phyloP scores from a whole-genome alignment of 2,888 invertebrate genomes.

The Drosophila pullipes region DNA sequence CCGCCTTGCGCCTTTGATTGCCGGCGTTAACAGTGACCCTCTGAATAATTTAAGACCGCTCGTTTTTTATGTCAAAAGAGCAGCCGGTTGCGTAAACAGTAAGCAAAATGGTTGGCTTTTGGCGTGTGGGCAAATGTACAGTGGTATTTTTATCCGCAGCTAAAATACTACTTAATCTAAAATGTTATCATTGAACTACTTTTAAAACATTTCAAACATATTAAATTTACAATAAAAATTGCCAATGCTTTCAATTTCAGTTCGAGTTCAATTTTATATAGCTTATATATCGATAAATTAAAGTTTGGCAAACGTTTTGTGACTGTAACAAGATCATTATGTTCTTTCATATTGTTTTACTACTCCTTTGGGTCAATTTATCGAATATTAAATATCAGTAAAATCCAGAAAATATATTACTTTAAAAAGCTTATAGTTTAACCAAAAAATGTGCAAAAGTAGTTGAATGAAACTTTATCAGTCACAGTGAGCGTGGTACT shows the following conservation, averaged over 20 bases:
- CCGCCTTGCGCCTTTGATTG: slow-evolving; percentile 58
- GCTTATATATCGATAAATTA: background rate
- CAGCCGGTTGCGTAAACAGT: slow-evolving; percentile 35
- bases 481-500: background rate
- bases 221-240: background rate
- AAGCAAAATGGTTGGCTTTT: slow-evolving; percentile 45
- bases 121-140: slow-evolving; percentile 15
- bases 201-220: background rate
- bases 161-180: background rate
- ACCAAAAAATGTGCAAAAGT: background rate
- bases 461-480: background rate
- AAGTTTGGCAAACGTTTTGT: background rate
- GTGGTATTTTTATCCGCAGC: slow-evolving; percentile 6
- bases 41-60: slow-evolving; percentile 73
- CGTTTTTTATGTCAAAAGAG: slow-evolving; percentile 57
- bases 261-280: background rate
- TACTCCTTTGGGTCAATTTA: background rate
- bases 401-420: background rate
- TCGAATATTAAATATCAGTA: background rate
- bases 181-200: background rate
- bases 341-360: background rate
- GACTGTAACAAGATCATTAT: background rate
- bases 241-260: background rate
- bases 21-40: slow-evolving; percentile 45
- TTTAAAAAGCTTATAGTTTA: background rate